phyloP scores from a whole-genome alignment of 2,113 vertebrate genomes.

The Bothrops jararaca region DNA sequence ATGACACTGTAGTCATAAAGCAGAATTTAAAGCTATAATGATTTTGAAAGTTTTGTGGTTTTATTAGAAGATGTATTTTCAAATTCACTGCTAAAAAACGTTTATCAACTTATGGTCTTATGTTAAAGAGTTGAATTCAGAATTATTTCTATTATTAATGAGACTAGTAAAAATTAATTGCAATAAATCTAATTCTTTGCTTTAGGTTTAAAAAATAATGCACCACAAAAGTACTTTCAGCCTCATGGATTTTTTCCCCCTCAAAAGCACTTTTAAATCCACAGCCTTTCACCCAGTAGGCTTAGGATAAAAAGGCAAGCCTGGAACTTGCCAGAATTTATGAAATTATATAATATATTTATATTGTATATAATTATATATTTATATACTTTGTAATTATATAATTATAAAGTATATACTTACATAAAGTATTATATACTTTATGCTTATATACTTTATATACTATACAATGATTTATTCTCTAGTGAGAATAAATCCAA shows the following conservation, averaged over 20 bases:
- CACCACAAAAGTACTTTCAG: background rate
- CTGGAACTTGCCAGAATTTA: slow-evolving; percentile 13
- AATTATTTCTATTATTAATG: slow-evolving; percentile 24
- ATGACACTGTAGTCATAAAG: slow-evolving; percentile 48
- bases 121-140: slow-evolving; percentile 27
- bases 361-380: too few species aligned
- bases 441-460: too few species aligned
- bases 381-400: too few species aligned
- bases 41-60: slow-evolving; percentile 28
- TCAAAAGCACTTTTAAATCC: slow-evolving; percentile 27
- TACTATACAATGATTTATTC: background rate
- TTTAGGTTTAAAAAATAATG: slow-evolving; percentile 13
- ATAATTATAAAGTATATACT: too few species aligned
- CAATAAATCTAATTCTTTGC: background rate
- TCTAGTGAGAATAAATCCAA: slow-evolving; percentile 9
- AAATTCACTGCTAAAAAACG: slow-evolving; percentile 14
- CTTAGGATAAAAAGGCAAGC: slow-evolving; percentile 16
- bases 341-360: background rate
- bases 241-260: background rate
- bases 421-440: too few species aligned
- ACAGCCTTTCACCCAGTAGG: background rate
- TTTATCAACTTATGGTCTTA: background rate
- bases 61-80: slow-evolving; percentile 38
- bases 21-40: slow-evolving; percentile 46
- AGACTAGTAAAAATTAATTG: slow-evolving; percentile 27